Base-by-base conservation (phyloP, 2,113 vertebrate genomes). In the Epinephelus fuscoguttatus region DNA sequence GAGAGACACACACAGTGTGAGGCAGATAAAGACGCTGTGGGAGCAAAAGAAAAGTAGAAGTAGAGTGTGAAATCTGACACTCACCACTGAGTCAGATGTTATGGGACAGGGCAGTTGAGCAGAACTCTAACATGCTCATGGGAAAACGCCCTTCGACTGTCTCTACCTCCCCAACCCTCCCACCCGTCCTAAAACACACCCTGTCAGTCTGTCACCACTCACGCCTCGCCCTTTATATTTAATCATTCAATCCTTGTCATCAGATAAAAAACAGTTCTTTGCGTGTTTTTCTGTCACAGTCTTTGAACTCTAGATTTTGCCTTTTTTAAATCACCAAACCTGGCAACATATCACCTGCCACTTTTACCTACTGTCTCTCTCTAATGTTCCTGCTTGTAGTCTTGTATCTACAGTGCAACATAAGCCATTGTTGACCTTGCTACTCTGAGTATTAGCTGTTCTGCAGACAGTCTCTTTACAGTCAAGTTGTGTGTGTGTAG, bases 61-160 rank as follows among this genome's bases (percentile, higher is more conserved):
- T 80, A 59, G 11, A 59, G 84, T 87, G 90, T 84, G 89, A 91
- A 87, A 88, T 92, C 2, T 88, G 84, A 90, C 89, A 78, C 89
- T 80, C 21, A 21, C 50, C 50, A 67, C 77, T 84, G 72, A 90
- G 73, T 84, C 69, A 64, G 62, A 76, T 45, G 71, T 81, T 88
- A 37, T 66, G 72, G 70, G 68, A 84, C 69, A 49, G 47, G 56
- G 50, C 27, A 27, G 75, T 70, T 85, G 50, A 67, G 86, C 68
- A 13, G 55, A 82, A 82, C 75, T 84, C 37, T 77, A 2, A 87
- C 87, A 89, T 47, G 60, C 23, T 88, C 14, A 19, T 88, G 87
- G 45, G 92, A 94, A 95, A 85, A 94, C 82, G 45, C 86, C 90
- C 80, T 83, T 64, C 19, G 66, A 18, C 63, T 66, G 64, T 62